Evolutionary conservation across 2,888 invertebrate species (phyloP).

Genomic region (Sesamia inferens): DNA sequence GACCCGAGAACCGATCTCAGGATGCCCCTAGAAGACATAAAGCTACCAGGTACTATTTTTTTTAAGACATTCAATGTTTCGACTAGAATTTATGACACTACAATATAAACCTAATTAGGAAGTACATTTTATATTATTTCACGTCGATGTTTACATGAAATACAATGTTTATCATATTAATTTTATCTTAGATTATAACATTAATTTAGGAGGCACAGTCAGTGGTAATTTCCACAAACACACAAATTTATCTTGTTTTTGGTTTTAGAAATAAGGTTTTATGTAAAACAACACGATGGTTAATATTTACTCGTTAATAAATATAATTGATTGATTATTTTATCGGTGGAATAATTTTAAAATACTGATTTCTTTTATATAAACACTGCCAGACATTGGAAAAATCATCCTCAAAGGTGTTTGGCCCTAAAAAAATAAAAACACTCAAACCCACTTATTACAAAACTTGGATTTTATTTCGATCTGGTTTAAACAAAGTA

Average conservation of each 20-base stretch:
- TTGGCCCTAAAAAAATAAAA: too few relatives aligned
- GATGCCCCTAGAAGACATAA: not conserved
- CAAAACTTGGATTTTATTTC: too few relatives aligned
- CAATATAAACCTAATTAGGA: not conserved
- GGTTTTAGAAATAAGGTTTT: not conserved
- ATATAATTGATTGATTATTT: too few relatives aligned
- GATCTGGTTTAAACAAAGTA: too few relatives aligned
- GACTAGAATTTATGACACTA: not conserved
- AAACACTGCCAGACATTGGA: too few relatives aligned
- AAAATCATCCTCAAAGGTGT: too few relatives aligned
- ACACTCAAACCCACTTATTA: too few relatives aligned
- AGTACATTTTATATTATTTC: not conserved
- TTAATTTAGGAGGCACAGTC: constrained; percentile 7
- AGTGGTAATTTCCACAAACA: constrained; percentile 12
- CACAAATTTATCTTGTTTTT: not conserved
- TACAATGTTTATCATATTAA: constrained; percentile 12
- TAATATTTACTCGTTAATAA: not conserved
- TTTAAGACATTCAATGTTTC: not conserved
- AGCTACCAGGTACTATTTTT: not conserved
- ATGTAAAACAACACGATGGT: not conserved
- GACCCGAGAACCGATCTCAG: not conserved
- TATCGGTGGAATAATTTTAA: too few relatives aligned
- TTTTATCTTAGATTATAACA: constrained; percentile 17
- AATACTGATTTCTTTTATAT: too few relatives aligned
- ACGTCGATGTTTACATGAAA: constrained; percentile 2